Base-by-base conservation (phyloP, 37 sponge, comb jelly and placozoan genomes). In the Geodia barretti region DNA sequence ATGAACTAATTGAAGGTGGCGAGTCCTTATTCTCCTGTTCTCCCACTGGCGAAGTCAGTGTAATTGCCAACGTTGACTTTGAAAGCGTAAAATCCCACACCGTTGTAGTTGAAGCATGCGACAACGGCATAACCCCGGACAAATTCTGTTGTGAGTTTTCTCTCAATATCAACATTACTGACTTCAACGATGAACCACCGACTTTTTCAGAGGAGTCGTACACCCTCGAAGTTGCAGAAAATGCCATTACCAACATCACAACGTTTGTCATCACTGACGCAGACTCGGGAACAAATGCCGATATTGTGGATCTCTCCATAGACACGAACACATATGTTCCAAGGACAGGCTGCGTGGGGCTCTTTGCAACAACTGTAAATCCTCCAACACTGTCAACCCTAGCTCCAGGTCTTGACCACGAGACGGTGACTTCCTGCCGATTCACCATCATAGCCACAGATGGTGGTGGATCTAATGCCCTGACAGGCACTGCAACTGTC, bases 341-440 rank as follows among this genome's bases (percentile, higher is more conserved):
- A 5, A 9, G 35, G 17, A 17, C 74, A 20, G 88, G 79, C 26
- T 88, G 88, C 34, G 32, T 82, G 62, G 84, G 64, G 1, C 60
- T 32, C 41, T 90, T 90, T 41, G 37, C 33, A 0, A 59, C 61
- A 1, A 24, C 42, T 8, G 23, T 17, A 30, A 5, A 5, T 43
- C 41, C 78, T 21, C 37, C 34, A 40, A 34, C 38, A 39, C 69
- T 83, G 0, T 69, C 71, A 7, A 77, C 86, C 4, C 34, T 29
- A 0, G 17, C 73, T 67, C 74, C 79, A 74, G 88, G 88, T 40
- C 64, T 91, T 25, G 84, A 91, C 60, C 86, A 65, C 79, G 92
- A 91, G 60, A 39, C 39, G 2, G 41, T 43, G 8, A 26, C 47
- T 0, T 2, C 3, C 19, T 79, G 78, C 28, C 70, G 9, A 39